A percentile compares a stretch with the other conserved stretches of the same genome.
phyloP scores from a whole-genome alignment of 2,888 invertebrate genomes.

The Epinotia bilunana region DNA sequence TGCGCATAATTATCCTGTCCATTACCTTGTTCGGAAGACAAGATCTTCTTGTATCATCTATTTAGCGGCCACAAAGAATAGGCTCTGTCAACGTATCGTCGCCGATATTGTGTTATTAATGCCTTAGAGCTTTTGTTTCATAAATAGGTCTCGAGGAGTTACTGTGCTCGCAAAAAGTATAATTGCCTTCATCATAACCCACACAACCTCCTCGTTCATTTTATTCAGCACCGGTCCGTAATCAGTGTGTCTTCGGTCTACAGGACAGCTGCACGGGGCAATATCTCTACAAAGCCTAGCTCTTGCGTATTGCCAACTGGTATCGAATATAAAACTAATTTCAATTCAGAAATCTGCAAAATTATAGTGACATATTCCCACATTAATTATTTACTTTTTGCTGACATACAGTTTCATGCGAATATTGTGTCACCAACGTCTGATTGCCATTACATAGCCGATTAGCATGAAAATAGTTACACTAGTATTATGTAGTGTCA shows the following conservation, averaged over 20 bases:
- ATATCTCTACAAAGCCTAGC: constrained; percentile 48
- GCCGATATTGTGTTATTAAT: constrained; percentile 74
- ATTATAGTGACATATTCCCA: neutral
- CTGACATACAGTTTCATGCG: neutral
- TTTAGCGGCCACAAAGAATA: constrained; percentile 79
- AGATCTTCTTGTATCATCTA: constrained; percentile 74
- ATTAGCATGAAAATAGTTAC: neutral
- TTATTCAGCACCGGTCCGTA: constrained; percentile 51
- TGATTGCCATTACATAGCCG: neutral
- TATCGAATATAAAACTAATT: constrained; percentile 46
- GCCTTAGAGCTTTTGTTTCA: constrained; percentile 66
- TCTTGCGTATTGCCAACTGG: constrained; percentile 33
- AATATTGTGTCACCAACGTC: neutral
- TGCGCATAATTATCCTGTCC: constrained; percentile 83
- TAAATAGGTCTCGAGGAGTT: constrained; percentile 57
- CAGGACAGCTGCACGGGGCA: constrained; percentile 54
- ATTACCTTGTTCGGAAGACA: constrained; percentile 81
- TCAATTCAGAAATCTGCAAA: constrained; percentile 14
- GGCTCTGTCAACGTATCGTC: constrained; percentile 71
- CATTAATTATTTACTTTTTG: neutral
- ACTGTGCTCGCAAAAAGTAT: constrained; percentile 41
- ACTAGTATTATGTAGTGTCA: constrained; percentile 2
- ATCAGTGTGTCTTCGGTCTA: constrained; percentile 48
- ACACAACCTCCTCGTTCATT: constrained; percentile 49
- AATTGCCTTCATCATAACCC: constrained; percentile 50